phyloP scores from a whole-genome alignment of 2,888 invertebrate genomes.

The Polymixis lichenea region DNA sequence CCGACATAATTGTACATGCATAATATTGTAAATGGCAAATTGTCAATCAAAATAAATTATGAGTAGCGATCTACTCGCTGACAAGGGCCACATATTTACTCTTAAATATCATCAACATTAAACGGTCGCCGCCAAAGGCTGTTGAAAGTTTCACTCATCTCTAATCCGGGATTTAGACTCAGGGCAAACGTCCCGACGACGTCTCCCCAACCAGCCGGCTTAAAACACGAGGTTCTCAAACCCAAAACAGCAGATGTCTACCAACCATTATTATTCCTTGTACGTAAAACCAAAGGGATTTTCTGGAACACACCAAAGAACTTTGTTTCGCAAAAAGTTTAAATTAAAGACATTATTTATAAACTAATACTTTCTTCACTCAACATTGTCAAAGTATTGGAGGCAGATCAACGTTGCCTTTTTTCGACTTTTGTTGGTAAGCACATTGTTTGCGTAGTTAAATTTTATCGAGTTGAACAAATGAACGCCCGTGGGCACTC shows the following conservation, averaged over 20 bases:
- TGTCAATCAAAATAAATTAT: conserved; percentile 2
- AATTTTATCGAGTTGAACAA: conserved; percentile 20
- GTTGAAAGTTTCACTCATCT: conserved; percentile 49
- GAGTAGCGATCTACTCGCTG: not conserved
- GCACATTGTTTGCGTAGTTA: conserved; percentile 31
- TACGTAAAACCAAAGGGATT: conserved; percentile 58
- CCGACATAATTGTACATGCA: conserved; percentile 5
- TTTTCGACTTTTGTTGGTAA: conserved; percentile 14
- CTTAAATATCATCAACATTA: not conserved
- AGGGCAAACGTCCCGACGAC: conserved; percentile 38
- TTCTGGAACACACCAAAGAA: conserved; percentile 43
- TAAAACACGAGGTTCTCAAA: conserved; percentile 40
- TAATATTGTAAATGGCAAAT: conserved; percentile 10
- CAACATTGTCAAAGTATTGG: conserved; percentile 36
- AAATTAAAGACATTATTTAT: conserved; percentile 58
- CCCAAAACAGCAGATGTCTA: conserved; percentile 40
- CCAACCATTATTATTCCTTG: conserved; percentile 60
- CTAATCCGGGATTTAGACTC: conserved; percentile 54
- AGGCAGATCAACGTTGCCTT: conserved; percentile 22
- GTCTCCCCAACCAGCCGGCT: conserved; percentile 22
- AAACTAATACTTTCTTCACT: conserved; percentile 30
- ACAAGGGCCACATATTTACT: not conserved
- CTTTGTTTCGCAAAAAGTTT: conserved; percentile 51
- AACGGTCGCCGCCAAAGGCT: conserved; percentile 11
- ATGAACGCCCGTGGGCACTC: conserved; percentile 3